Percentiles rank a stretch among this genome's conserved stretches.
These are phyloP conservation scores for Actinostola sp. DNA, from an alignment of 92 coral and sea anemone species.

Conservation along the genomic window DNA sequence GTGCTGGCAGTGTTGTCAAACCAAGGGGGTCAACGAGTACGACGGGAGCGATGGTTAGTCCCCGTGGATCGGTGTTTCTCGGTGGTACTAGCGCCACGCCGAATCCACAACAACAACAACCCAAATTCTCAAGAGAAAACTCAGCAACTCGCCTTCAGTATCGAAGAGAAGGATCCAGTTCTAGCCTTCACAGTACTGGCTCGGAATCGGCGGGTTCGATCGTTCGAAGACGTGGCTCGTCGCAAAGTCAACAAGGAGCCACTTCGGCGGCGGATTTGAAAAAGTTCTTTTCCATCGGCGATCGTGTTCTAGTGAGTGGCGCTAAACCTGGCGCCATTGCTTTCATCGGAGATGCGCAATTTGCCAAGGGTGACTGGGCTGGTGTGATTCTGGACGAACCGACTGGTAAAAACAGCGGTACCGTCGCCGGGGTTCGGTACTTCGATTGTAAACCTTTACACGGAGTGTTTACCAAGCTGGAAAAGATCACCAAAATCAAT, in stretches of 20 bases:
- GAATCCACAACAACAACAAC: slow-evolving; percentile 57
- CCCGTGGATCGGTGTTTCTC: too few species aligned
- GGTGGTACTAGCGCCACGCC: too few species aligned
- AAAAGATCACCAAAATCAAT: slow-evolving; percentile 84
- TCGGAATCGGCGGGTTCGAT: slow-evolving; percentile 55
- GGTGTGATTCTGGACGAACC: slow-evolving; percentile 91
- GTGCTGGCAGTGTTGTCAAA: slow-evolving; percentile 37
- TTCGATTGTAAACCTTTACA: slow-evolving; percentile 86
- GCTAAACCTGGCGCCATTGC: slow-evolving; percentile 93
- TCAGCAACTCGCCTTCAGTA: slow-evolving; percentile 67
- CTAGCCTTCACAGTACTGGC: slow-evolving; percentile 70
- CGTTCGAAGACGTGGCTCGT: slow-evolving; percentile 62
- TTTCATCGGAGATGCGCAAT: slow-evolving; percentile 91
- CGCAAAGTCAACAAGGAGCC: slow-evolving; percentile 45
- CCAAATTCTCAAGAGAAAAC: slow-evolving; percentile 68
- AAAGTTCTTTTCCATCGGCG: slow-evolving; percentile 81
- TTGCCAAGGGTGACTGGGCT: slow-evolving; percentile 99
- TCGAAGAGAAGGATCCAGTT: slow-evolving; percentile 83
- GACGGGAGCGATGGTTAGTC: slow-evolving; percentile 52
- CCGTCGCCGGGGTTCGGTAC: slow-evolving; percentile 93
- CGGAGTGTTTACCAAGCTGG: slow-evolving; percentile 92
- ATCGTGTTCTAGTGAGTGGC: slow-evolving; percentile 93
- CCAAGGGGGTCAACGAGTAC: slow-evolving; percentile 47
- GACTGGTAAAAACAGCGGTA: slow-evolving; percentile 90
- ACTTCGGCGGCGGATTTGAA: slow-evolving; percentile 63